Evolutionary conservation across 2,797 vertebrate species (phyloP), one percentile per base, ranked within the genome.

Genomic region (Esox lucius): DNA sequence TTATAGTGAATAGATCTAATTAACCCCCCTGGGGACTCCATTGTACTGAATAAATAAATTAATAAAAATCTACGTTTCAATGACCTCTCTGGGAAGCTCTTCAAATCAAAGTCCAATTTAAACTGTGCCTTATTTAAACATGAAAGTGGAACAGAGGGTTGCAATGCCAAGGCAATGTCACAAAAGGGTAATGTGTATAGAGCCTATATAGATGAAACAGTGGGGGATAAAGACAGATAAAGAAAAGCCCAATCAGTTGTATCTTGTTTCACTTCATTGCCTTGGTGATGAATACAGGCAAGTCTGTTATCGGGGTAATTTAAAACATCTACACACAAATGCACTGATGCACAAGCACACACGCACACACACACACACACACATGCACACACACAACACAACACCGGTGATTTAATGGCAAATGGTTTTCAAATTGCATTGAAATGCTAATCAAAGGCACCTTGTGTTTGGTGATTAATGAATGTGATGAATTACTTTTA

Each of bases 1-100:
- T 91, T 86, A 91, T 92, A 93, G 95, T 94, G 91, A 91, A 92
- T 89, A 92, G 87, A 82, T 90, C 94, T 96, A 89, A 96, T 97
- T 95, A 90, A 96, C 91, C 94, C 91, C 93, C 93, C 85, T 84
- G 93, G 95, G 95, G 91, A 93, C 93, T 93, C 85, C 80, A 94
- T 93, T 84, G 93, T 92, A 88, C 89, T 85, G 88, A 93, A 90
- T 89, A 93, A 87, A 94, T 93, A 91, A 85, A 90, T 79, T 62
- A 87, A 88, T 61, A 61, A 87, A 89, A 82, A 82, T 6, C 85
- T 90, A 92, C 91, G 91, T 92, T 89, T 85, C 88, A 86, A 87
- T 85, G 86, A 93, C 89, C 93, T 90, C 82, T 89, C 84, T 83
- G 84, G 80, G 90, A 90, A 80, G 80, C 82, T 90, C 91, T 91